Percentiles rank a stretch among this genome's conserved stretches.
Evolutionary conservation across 23 tunicate species (phyloP).

Genomic region (Trididemnum clinides): DNA sequence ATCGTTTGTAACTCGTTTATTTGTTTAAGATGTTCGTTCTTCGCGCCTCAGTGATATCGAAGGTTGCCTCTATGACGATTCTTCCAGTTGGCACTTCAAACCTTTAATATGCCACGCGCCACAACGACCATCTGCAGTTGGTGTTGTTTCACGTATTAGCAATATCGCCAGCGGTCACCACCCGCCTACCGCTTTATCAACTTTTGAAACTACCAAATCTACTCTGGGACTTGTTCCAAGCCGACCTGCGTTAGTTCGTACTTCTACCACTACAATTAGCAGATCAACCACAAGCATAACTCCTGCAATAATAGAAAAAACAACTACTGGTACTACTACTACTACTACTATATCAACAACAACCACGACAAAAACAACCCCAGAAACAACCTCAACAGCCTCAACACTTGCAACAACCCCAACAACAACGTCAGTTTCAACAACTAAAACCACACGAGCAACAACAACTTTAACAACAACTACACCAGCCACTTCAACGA

Average conservation of each 20-base stretch:
- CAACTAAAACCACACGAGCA: constrained; percentile 15
- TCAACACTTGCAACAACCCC: not conserved
- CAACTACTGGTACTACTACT: constrained; percentile 3
- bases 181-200: not conserved
- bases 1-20: too few relatives aligned
- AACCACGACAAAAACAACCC: constrained; percentile 22
- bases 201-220: too few relatives aligned
- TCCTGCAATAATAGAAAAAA: not conserved
- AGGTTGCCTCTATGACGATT: too few relatives aligned
- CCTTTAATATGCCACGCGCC: too few relatives aligned
- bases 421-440: not conserved
- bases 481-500: not conserved
- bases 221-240: too few relatives aligned
- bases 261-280: too few relatives aligned
- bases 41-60: too few relatives aligned
- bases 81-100: not conserved
- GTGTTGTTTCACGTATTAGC: not conserved
- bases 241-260: too few relatives aligned
- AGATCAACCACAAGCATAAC: too few relatives aligned
- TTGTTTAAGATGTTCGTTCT: too few relatives aligned
- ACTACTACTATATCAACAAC: not conserved
- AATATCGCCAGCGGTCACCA: not conserved
- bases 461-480: constrained; percentile 21
- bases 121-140: not conserved
- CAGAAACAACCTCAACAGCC: not conserved